Evolutionary conservation across 2,113 vertebrate genomes (phyloP).

Genomic region (Daboia siamensis): DNA sequence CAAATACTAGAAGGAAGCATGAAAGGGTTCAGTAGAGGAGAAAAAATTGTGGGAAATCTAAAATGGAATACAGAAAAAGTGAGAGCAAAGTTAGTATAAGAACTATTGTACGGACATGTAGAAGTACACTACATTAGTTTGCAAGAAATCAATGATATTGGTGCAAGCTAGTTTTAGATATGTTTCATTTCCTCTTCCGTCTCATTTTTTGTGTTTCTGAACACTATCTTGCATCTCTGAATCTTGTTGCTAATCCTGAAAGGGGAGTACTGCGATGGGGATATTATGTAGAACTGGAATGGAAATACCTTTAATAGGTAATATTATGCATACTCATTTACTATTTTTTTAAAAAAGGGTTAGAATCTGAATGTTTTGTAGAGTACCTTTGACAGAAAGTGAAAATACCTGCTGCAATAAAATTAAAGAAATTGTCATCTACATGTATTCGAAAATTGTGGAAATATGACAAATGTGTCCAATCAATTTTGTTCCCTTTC

Average conservation of each 20-base stretch:
- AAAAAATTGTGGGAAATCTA: not conserved
- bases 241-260: not conserved
- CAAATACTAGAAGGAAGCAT: not conserved
- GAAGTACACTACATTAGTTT: not conserved
- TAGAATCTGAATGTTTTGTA: not conserved
- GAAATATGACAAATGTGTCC: not conserved
- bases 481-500: not conserved
- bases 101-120: not conserved
- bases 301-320: not conserved
- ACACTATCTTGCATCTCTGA: not conserved
- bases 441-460: not conserved
- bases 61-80: not conserved
- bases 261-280: not conserved
- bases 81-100: not conserved
- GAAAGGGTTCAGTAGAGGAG: not conserved
- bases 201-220: not conserved
- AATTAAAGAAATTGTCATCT: not conserved
- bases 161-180: not conserved
- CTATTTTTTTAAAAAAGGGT: not conserved
- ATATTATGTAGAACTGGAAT: not conserved
- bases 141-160: not conserved
- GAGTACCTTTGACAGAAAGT: not conserved
- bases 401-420: not conserved
- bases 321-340: not conserved
- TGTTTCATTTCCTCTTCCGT: not conserved